Base-by-base conservation (phyloP, 2,888 invertebrate species). In the Xanthia icteritia region DNA sequence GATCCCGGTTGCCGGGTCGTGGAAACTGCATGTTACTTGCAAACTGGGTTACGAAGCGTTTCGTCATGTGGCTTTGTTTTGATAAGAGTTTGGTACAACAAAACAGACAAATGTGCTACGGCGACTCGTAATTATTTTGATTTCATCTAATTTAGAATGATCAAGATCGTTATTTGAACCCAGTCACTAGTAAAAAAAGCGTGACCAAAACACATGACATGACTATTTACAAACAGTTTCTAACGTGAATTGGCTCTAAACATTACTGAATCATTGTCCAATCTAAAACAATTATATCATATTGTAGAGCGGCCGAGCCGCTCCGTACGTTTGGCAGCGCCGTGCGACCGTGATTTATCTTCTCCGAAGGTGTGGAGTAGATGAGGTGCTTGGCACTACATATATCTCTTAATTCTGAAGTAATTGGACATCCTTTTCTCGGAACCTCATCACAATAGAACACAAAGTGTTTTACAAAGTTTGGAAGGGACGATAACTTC, bases 201-300 rank as follows among this genome's bases (percentile, higher is more conserved):
- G 42, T 73, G 58, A 65, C 39, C 61, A 63, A 51, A 73, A 74
- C 72, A 74, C 68, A 69, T 69, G 76, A 74, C 68, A 69, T 69
- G 76, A 84, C 67, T 71, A 80, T 77, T 81, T 58, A 81, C 69
- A 48, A 82, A 73, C 64, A 60, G 58, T 68, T 54, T 76, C 27
- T 71, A 66, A 11, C 36, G 61, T 51, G 63, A 84, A 76, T 81
- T 84, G 73, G 51, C 77, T 65, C 68, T n/a, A 70, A 76, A 72
- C 74, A 73, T 70, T 63, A 81, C 71, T 85, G 83, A 82, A 85
- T 87, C 85, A 84, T 74, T 81, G 82, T 82, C 81, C 75, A 80
- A 87, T 85, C 77, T 82, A 84, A 77, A 79, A 81, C 83, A 81
- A 81, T 83, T 83, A 86, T 86, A 74, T 86, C 77, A 81, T 70